Evolutionary conservation across 2,888 invertebrate species (phyloP).

Genomic region (Monoplex corrugatus): DNA sequence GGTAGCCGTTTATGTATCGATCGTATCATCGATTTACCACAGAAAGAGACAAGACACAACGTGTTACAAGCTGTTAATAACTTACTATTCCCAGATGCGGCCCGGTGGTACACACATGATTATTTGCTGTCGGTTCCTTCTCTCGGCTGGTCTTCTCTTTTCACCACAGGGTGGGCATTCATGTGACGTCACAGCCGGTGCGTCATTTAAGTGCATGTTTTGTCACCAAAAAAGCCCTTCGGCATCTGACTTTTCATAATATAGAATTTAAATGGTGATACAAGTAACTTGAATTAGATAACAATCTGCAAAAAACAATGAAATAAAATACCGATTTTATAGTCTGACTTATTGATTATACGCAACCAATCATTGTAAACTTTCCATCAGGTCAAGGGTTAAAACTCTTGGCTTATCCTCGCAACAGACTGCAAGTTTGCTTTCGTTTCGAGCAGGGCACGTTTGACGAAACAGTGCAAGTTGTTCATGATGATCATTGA

Average conservation of each 20-base stretch:
- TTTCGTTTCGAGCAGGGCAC: background rate
- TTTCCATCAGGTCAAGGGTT: constrained; percentile 36
- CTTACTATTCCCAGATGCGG: constrained; percentile 58
- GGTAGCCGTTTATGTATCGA: too few relatives aligned
- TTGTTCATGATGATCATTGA: constrained; percentile 29
- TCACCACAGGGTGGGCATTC: constrained; percentile 45
- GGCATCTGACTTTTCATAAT: background rate
- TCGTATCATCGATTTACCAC: too few relatives aligned
- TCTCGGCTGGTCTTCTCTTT: constrained; percentile 17
- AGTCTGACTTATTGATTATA: constrained; percentile 29
- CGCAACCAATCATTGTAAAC: background rate
- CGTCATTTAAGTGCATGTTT: constrained; percentile 2
- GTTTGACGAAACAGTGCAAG: constrained; percentile 38
- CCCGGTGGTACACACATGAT: constrained; percentile 50
- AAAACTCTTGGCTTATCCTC: constrained; percentile 33
- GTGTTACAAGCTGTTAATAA: too few relatives aligned
- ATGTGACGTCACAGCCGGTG: constrained; percentile 51
- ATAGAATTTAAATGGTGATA: background rate
- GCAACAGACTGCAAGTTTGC: background rate
- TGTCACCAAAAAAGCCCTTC: background rate
- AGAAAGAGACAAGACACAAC: too few relatives aligned
- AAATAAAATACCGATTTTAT: background rate
- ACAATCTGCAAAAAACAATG: too few relatives aligned
- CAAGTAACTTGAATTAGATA: too few relatives aligned
- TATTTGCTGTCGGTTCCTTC: constrained; percentile 50